Conservation (phyloP, 2,888 invertebrate species). For the Listrodromus nycthemerus region DNA sequence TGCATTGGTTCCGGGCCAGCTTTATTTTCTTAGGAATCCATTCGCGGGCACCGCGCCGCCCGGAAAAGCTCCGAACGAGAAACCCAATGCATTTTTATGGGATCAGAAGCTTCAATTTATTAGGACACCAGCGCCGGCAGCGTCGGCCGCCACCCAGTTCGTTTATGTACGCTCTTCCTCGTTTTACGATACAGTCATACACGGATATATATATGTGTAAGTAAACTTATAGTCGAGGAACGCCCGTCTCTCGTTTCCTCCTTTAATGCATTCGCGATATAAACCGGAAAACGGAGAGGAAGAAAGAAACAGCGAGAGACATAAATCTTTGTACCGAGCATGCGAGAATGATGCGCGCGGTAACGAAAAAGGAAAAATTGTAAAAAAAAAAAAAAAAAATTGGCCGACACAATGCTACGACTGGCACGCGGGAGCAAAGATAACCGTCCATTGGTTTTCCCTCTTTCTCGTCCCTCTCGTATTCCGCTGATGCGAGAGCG, state of each 20-base stretch:
- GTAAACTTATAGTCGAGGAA: slow-evolving; percentile 45
- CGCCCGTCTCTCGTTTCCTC: slow-evolving; percentile 60
- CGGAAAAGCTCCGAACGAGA: slow-evolving; percentile 59
- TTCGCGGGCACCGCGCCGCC: slow-evolving; percentile 44
- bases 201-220: slow-evolving; percentile 42
- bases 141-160: slow-evolving; percentile 66
- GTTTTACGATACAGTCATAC: slow-evolving; percentile 61
- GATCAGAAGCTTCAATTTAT: slow-evolving; percentile 80
- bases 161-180: slow-evolving; percentile 68
- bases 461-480: not conserved
- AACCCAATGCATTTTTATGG: slow-evolving; percentile 82
- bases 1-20: slow-evolving; percentile 73
- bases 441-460: slow-evolving; percentile 34
- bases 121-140: slow-evolving; percentile 70
- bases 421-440: slow-evolving; percentile 39
- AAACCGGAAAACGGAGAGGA: slow-evolving; percentile 67
- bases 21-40: slow-evolving; percentile 73
- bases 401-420: slow-evolving; percentile 26
- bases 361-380: slow-evolving; percentile 46
- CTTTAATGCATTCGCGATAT: slow-evolving; percentile 77
- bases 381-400: slow-evolving; percentile 64
- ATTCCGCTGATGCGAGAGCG: slow-evolving; percentile 66
- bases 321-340: slow-evolving; percentile 76
- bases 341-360: slow-evolving; percentile 67
- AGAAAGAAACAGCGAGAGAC: slow-evolving; percentile 75